Evolutionary conservation across 2,888 invertebrate species (phyloP).

Genomic region (Zygothrica quintamaculata): DNA sequence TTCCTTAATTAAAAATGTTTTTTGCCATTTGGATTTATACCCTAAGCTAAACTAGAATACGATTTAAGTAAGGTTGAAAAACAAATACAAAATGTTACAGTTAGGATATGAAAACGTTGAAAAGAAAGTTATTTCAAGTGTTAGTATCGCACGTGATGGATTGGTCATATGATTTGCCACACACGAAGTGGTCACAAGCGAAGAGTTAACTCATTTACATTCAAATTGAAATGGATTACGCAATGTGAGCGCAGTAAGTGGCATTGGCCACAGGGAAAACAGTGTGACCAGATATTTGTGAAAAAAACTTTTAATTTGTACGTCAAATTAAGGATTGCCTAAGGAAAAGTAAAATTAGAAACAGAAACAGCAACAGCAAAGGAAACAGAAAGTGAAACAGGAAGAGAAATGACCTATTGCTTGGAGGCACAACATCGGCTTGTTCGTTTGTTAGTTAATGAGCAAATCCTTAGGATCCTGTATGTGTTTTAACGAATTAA

Average conservation of each 20-base stretch:
- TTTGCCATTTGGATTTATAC: too few species aligned
- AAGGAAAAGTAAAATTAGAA: background rate
- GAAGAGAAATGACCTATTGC: background rate
- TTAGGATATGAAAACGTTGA: constrained; percentile 5
- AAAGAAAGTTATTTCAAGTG: background rate
- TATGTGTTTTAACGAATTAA: constrained; percentile 49
- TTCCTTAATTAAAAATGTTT: too few species aligned
- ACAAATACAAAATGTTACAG: too few species aligned
- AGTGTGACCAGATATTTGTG: constrained; percentile 40
- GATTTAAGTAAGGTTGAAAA: too few species aligned
- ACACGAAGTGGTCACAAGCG: constrained; percentile 26
- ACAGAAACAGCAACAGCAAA: background rate
- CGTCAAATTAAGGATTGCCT: constrained; percentile 27
- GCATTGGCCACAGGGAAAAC: constrained; percentile 14
- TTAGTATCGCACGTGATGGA: constrained; percentile 21
- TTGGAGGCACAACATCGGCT: background rate
- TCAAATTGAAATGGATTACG: constrained; percentile 56
- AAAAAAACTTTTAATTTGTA: constrained; percentile 61
- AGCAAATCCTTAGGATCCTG: constrained; percentile 26
- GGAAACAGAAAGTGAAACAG: constrained; percentile 1
- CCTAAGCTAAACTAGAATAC: too few species aligned
- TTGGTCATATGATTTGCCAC: constrained; percentile 25
- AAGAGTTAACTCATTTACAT: constrained; percentile 68
- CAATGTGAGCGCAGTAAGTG: constrained; percentile 31
- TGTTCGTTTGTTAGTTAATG: constrained; percentile 37